Evolutionary conservation across 2,888 invertebrate species (phyloP).

Genomic region (Abrostola triplasia): DNA sequence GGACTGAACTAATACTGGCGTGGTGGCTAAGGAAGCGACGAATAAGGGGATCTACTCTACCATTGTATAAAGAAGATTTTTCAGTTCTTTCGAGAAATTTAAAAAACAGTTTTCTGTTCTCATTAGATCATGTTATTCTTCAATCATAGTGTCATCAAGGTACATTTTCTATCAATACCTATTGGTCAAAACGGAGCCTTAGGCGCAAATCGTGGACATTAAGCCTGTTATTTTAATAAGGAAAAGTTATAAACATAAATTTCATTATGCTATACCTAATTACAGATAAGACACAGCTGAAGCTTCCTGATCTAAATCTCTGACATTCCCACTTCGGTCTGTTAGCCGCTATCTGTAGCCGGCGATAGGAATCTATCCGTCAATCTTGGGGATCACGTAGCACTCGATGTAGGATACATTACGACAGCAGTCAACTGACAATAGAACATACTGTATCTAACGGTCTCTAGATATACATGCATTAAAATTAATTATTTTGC

Average conservation of each 20-base stretch:
- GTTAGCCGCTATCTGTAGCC: neutral
- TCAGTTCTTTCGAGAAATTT: no score
- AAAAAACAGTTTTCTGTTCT: no score
- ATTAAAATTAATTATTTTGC: conserved; percentile 8
- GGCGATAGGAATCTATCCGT: conserved; percentile 14
- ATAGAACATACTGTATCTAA: conserved; percentile 34
- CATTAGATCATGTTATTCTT: no score
- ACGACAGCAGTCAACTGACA: conserved; percentile 35
- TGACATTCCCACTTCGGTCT: neutral
- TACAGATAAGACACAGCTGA: neutral
- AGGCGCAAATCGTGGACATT: neutral
- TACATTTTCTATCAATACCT: no score
- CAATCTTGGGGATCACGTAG: conserved; percentile 43
- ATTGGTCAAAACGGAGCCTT: no score
- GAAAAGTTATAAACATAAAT: no score
- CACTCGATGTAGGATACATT: conserved; percentile 46
- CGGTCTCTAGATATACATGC: conserved; percentile 7
- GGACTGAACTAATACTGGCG: no score
- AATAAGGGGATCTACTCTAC: no score
- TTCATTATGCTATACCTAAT: neutral
- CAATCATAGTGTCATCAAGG: no score
- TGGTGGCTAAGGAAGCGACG: no score
- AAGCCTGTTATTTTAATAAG: neutral
- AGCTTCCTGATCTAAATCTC: neutral
- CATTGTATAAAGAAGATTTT: no score